Evolutionary conservation across 2,888 invertebrate species (phyloP).

Genomic region (Mylabris sibirica): DNA sequence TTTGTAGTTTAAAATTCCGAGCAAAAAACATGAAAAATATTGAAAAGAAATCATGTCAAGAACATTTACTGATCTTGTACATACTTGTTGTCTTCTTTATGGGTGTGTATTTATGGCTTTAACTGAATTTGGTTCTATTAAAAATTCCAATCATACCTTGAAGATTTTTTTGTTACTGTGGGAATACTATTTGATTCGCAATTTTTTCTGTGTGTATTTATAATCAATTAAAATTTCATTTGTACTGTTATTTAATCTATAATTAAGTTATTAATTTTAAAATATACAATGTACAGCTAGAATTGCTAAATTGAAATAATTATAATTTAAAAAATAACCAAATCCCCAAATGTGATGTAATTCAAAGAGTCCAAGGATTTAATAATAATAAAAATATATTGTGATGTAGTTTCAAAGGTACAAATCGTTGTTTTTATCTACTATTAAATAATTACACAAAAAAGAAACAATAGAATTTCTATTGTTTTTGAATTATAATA

Average conservation of each 20-base stretch:
- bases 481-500: no score
- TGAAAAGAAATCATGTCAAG: slow-evolving; percentile 14
- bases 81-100: background rate
- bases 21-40: background rate
- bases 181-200: background rate
- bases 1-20: background rate
- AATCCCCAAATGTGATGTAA: slow-evolving; percentile 1
- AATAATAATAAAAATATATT: background rate
- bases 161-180: background rate
- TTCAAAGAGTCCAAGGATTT: background rate
- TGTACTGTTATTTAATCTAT: background rate
- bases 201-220: no score
- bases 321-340: background rate
- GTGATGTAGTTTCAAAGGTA: background rate
- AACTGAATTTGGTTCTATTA: background rate
- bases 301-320: background rate
- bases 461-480: background rate
- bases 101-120: background rate
- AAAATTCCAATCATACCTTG: background rate
- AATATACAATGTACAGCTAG: background rate
- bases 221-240: background rate
- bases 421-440: background rate
- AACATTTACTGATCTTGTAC: slow-evolving; percentile 5
- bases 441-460: background rate
- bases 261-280: slow-evolving; percentile 1